Percentiles rank a stretch among this genome's conserved stretches.
phyloP scores from a whole-genome alignment of 2,888 invertebrate genomes.

The Sinodicranocentrus sp. region DNA sequence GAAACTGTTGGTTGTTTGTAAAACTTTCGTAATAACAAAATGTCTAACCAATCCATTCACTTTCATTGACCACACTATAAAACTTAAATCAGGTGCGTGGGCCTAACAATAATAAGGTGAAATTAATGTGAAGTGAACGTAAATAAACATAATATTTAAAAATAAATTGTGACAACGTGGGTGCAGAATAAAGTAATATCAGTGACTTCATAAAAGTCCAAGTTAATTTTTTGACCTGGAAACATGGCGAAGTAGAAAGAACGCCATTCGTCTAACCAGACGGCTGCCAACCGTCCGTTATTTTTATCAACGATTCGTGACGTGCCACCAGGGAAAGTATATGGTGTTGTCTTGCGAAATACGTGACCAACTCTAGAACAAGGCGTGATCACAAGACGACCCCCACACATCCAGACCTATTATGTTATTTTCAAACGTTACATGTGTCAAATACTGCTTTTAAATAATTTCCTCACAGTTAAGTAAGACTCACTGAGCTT shows the following conservation, averaged over 20 bases:
- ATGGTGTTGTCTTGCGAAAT: constrained; percentile 98
- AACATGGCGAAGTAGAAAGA: constrained; percentile 99
- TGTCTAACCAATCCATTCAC: too few relatives aligned
- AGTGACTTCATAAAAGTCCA: constrained; percentile 41
- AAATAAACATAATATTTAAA: constrained; percentile 18
- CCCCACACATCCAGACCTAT: constrained; percentile 99
- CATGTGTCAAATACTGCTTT: too few relatives aligned
- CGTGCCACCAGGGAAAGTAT: constrained; percentile 98
- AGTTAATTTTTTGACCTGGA: constrained; percentile 84
- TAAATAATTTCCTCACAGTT: too few relatives aligned
- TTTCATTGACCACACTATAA: too few relatives aligned
- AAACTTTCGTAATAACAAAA: too few relatives aligned
- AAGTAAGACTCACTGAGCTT: too few relatives aligned
- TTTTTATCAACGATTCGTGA: constrained; percentile 99
- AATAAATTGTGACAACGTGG: constrained; percentile 2
- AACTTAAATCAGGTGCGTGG: too few relatives aligned
- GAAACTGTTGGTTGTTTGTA: too few relatives aligned
- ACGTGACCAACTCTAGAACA: constrained; percentile 98
- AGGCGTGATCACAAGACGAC: constrained; percentile 94
- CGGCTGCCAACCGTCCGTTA: constrained; percentile 93
- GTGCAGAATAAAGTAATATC: constrained; percentile 42
- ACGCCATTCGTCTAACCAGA: constrained; percentile 99
- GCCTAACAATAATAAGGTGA: too few relatives aligned
- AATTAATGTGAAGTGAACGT: constrained; percentile 29
- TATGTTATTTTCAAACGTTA: neutral